These are phyloP conservation scores for Rhombomys opimus DNA, from an alignment of 2,113 vertebrate species.

Conservation along the genomic window DNA sequence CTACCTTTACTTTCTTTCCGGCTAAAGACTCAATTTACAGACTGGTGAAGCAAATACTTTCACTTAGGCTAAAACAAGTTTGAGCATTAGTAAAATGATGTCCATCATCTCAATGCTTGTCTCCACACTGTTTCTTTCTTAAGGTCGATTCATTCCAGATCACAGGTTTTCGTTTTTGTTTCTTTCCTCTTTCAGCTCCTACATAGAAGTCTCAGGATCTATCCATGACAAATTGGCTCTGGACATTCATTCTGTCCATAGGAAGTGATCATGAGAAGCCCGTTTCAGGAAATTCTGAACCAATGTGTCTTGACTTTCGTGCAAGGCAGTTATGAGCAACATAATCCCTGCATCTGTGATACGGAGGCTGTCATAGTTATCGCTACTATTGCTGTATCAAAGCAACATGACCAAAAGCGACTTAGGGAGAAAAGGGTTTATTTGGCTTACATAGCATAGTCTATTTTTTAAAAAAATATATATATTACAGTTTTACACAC, in stretches of 20 bases:
- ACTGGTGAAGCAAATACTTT: constrained; percentile 56
- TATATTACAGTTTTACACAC: too few relatives aligned
- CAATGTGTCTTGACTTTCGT: neutral
- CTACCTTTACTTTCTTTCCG: constrained; percentile 50
- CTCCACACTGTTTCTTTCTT: constrained; percentile 7
- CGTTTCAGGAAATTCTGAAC: neutral
- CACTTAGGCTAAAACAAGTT: constrained; percentile 36
- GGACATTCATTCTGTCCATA: neutral
- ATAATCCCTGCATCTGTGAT: neutral
- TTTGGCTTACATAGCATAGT: too few relatives aligned
- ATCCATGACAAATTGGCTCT: neutral
- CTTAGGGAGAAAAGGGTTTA: too few relatives aligned
- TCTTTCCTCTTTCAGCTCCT: constrained; percentile 30
- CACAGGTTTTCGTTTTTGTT: neutral
- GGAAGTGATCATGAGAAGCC: neutral
- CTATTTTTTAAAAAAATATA: too few relatives aligned
- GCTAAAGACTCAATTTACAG: neutral
- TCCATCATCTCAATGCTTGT: constrained; percentile 43
- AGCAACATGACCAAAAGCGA: neutral
- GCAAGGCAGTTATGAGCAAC: neutral
- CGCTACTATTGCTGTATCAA: neutral
- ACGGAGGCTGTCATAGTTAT: neutral
- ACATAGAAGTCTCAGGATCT: neutral
- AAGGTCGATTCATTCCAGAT: constrained; percentile 12
- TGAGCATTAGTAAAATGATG: constrained; percentile 4